Evolutionary conservation across 2,113 vertebrate genomes (phyloP), one percentile per base, ranked within the genome.

Genomic region (Vimba vimba): DNA sequence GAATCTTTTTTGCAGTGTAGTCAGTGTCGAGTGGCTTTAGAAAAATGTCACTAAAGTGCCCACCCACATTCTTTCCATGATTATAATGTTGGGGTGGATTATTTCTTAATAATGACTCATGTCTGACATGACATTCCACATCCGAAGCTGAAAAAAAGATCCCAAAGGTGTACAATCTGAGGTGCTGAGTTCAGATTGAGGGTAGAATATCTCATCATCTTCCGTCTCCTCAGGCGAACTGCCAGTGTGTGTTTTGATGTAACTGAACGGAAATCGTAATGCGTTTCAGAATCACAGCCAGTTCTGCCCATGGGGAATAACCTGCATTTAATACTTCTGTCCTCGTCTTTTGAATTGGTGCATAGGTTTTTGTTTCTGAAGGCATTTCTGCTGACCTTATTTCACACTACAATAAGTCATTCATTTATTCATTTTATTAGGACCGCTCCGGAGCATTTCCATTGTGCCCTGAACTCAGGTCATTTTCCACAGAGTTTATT

Each of bases 11-110:
- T n/a, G n/a, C n/a, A n/a, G n/a, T n/a, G 19, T 77, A 43, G 15
- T 55, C 45, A 25, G 39, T n/a, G n/a, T 57, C 17, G 3, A n/a
- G 39, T 11, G 30, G 5, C 43, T 80, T 19, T 30, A 8, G 33
- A 30, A 25, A 77, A 43, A 10, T 43, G 79, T 45, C 57, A 57
- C 33, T 23, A 0, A 79, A 8, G 6, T 33, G 9, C 23, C 27
- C 73, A 17, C 6, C n/a, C 6, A 47, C 82, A 87, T 89, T 85
- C 88, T 83, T 85, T 87, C 73, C 74, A 21, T 71, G 74, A 68
- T 85, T 87, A 85, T 69, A 79, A 36, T 33, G 8, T 5, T 59
- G 27, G 79, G 55, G 11, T 76, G 47, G 36, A 88, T 83, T 76
- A 45, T 27, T 78, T 75, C 47, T 55, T 45, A 11, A 52, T 75